Base-by-base conservation (phyloP, 2,888 invertebrate genomes). In the Ophioninae sp. region DNA sequence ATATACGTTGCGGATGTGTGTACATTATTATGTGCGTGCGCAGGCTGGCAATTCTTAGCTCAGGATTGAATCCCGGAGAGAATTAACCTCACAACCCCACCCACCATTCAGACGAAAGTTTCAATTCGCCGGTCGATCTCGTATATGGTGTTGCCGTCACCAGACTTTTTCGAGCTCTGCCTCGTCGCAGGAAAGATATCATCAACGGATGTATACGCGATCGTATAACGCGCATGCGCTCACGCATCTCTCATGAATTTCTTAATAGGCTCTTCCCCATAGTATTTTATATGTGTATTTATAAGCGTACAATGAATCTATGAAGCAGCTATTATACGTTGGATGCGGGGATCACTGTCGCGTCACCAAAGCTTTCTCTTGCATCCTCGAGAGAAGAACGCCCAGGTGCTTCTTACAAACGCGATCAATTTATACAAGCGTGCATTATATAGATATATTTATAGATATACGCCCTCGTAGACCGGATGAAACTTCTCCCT, bases 211-310 rank as follows among this genome's bases (percentile, higher is more conserved):
- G 9, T 72, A 61, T 73, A 61, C 23, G 37, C 6, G 59, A 73
- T 61, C 73, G 59, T 73, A 63, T 63, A 71, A 51, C 51, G 71
- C 58, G 71, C 76, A 77, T 83, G 44, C 63, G 44, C 77, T 81
- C 85, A 84, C 86, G 86, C 76, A 63, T 73, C 56, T 79, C 85
- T 88, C 87, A 86, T 87, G 85, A 87, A 89, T 89, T 88, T 87
- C 85, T 86, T 87, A 86, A 88, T 85, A 80, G 87, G 59, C 82
- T 77, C 51, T 69, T 77, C 39, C 30, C 65, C 59, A 13, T 59
- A 44, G 37, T 37, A 68, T 68, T 68, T 77, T 44, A 68, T 58
- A 65, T 65, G 51, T 51, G 5, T 51, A 51, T 51, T 51, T 51
- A 63, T 72, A 65, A 72, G 59, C 78, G 77, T 73, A 82, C 74